Conservation (phyloP, 1,140 invertebrate genomes). For the Calosoma granatense region DNA sequence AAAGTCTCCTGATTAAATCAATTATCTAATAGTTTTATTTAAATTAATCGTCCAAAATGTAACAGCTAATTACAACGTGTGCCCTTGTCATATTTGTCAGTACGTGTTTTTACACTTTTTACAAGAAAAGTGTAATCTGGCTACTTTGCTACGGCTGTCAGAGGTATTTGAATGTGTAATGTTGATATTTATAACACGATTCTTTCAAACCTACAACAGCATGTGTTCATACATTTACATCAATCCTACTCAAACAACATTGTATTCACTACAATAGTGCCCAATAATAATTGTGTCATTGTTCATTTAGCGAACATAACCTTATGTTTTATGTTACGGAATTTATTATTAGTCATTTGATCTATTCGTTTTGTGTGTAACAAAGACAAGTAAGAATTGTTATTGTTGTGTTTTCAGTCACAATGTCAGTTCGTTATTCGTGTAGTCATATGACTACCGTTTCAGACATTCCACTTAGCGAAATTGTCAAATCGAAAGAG, state of each 20-base stretch:
- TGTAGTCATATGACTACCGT: slow-evolving; percentile 20
- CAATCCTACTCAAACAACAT: too few species aligned
- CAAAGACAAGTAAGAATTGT: too few species aligned
- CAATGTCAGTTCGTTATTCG: slow-evolving; percentile 14
- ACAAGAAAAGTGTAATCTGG: background rate
- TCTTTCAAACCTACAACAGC: too few species aligned
- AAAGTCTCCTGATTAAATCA: background rate
- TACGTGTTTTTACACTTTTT: background rate
- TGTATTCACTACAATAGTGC: too few species aligned
- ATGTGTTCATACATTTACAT: too few species aligned
- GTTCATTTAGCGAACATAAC: too few species aligned
- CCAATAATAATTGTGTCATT: too few species aligned
- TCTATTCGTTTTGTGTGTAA: too few species aligned
- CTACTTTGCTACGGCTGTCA: background rate
- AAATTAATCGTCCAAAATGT: background rate
- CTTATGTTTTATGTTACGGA: too few species aligned
- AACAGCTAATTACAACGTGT: background rate
- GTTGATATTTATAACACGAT: background rate
- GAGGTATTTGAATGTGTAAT: slow-evolving; percentile 1
- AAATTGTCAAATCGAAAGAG: slow-evolving; percentile 23
- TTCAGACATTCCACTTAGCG: slow-evolving; percentile 23
- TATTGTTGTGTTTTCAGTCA: slow-evolving; percentile 12
- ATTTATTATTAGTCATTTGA: too few species aligned
- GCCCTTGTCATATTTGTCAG: background rate
- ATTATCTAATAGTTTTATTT: background rate